These are phyloP conservation scores for Antrozous pallidus DNA, from an alignment of 2,797 vertebrate species.

Conservation along the genomic window DNA sequence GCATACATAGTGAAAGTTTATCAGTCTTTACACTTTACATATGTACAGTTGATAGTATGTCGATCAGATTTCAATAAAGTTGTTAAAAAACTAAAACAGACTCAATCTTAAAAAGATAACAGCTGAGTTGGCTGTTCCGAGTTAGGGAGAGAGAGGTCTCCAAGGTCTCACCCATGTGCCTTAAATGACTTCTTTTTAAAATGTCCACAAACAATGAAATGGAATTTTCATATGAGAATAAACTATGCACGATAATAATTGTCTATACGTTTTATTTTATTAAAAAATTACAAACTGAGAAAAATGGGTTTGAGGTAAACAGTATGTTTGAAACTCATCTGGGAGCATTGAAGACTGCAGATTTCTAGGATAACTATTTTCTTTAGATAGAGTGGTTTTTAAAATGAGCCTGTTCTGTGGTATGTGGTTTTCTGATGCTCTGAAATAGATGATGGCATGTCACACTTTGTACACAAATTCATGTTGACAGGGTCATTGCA, in stretches of 20 bases:
- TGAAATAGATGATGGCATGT: slow-evolving; percentile 37
- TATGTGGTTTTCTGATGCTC: neutral
- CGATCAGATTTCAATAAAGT: neutral
- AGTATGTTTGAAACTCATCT: neutral
- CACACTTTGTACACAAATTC: slow-evolving; percentile 31
- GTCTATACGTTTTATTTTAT: neutral
- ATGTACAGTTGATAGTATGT: neutral
- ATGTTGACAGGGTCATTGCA: slow-evolving; percentile 34
- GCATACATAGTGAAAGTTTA: neutral
- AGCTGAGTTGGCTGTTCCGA: too few relatives aligned
- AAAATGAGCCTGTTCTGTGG: neutral
- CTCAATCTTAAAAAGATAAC: neutral
- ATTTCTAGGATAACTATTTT: neutral
- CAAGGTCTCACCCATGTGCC: neutral
- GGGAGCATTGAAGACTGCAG: neutral
- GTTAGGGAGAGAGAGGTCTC: fast-evolving
- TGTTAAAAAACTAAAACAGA: neutral
- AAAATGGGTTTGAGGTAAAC: neutral
- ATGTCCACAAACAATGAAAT: neutral
- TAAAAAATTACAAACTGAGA: neutral
- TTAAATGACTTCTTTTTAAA: neutral
- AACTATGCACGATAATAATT: neutral
- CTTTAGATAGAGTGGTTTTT: neutral
- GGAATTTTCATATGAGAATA: neutral
- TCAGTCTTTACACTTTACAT: neutral